Conservation (phyloP, 2,113 vertebrate species). For the Proterorhinus semilunaris region DNA sequence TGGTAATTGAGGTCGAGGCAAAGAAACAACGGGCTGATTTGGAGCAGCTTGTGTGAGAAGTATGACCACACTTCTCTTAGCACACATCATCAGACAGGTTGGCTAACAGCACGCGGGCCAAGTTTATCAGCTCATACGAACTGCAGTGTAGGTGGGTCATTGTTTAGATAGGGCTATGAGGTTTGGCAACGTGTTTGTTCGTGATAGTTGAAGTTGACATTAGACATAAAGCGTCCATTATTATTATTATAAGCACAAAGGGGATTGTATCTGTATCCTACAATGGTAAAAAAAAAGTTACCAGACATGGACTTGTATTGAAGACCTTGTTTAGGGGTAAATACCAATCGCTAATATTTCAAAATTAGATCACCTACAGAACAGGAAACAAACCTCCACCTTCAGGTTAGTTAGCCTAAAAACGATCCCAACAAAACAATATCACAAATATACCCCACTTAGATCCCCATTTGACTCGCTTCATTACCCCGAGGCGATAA, state of each 20-base stretch:
- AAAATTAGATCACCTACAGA: no score
- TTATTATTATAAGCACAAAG: no score
- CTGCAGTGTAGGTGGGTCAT: slow-evolving; percentile 21
- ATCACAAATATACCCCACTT: neutral
- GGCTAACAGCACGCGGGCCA: slow-evolving; percentile 42
- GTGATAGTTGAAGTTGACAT: neutral
- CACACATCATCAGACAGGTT: slow-evolving; percentile 45
- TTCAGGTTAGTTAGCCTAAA: no score
- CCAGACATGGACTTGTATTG: no score
- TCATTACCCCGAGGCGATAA: neutral
- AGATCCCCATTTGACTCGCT: neutral
- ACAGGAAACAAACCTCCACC: no score
- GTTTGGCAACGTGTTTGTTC: neutral
- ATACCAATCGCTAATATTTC: no score
- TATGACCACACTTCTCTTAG: slow-evolving; percentile 41
- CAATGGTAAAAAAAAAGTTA: no score
- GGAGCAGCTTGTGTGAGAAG: slow-evolving; percentile 36
- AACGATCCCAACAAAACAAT: neutral
- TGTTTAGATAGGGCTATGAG: slow-evolving; percentile 5
- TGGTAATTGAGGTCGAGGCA: slow-evolving; percentile 74
- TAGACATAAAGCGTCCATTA: no score
- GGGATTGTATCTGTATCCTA: no score
- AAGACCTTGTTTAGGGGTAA: no score
- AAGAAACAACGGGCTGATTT: slow-evolving; percentile 67
- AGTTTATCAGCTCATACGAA: slow-evolving; percentile 43